Conservation (phyloP, 1,140 invertebrate species). For the Bombus ignitus region DNA sequence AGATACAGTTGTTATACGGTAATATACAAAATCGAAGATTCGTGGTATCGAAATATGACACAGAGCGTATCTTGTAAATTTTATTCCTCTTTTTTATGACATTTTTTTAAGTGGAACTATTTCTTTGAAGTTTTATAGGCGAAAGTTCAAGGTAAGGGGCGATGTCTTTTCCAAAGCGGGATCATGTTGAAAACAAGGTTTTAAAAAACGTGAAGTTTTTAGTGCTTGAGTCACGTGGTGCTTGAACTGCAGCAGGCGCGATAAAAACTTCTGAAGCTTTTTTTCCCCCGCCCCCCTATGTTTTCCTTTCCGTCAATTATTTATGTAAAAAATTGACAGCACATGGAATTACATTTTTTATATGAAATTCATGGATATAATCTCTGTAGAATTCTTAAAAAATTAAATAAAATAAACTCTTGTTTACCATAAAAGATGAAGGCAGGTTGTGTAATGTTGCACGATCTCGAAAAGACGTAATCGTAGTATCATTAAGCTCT, state of each 20-base stretch:
- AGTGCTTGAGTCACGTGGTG: not conserved
- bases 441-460: not conserved
- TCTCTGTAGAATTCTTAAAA: not conserved
- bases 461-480: not conserved
- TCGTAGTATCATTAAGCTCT: conserved; percentile 2
- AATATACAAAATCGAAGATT: not conserved
- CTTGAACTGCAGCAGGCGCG: not conserved
- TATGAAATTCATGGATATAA: not conserved
- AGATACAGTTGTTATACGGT: too few relatives aligned
- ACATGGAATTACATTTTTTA: too few relatives aligned
- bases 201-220: conserved; percentile 6
- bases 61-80: not conserved
- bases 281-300: not conserved
- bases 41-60: not conserved
- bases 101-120: not conserved
- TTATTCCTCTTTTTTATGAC: not conserved
- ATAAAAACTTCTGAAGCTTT: not conserved
- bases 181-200: not conserved
- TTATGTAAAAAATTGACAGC: not conserved
- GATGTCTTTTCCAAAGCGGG: not conserved
- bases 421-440: too few relatives aligned
- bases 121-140: conserved; percentile 3
- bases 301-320: not conserved
- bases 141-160: not conserved
- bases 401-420: not conserved